phyloP scores from a whole-genome alignment of 2,797 vertebrate genomes.

The Catharus ustulatus region DNA sequence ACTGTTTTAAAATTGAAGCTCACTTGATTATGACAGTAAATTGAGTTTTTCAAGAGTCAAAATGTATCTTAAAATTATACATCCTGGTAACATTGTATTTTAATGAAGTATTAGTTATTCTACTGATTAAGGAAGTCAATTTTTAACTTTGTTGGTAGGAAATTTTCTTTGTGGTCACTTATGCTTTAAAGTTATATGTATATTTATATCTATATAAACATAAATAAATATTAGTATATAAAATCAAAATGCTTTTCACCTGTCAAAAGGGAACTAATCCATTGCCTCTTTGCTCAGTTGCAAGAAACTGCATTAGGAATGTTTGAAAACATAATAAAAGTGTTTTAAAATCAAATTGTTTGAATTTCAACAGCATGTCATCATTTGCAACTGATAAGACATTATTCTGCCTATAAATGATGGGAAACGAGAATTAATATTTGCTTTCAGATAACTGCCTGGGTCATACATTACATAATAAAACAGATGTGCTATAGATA shows the following conservation, averaged over 20 bases:
- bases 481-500: neutral
- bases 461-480: neutral
- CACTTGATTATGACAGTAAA: neutral
- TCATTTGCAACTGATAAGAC: neutral
- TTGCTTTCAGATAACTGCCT: slow-evolving; percentile 4
- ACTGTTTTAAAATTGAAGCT: neutral
- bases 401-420: neutral
- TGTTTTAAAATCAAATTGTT: neutral
- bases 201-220: neutral
- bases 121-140: neutral
- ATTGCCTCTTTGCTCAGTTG: neutral
- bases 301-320: neutral
- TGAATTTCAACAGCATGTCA: neutral
- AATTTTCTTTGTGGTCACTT: neutral
- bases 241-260: neutral
- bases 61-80: neutral
- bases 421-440: neutral
- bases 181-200: neutral
- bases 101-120: neutral
- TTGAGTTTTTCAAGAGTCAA: neutral
- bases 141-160: neutral
- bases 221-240: neutral
- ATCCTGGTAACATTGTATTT: neutral
- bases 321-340: neutral
- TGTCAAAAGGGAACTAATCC: neutral